Conservation (phyloP, 2,113 vertebrate species). For the Rhabdomys dilectus region DNA sequence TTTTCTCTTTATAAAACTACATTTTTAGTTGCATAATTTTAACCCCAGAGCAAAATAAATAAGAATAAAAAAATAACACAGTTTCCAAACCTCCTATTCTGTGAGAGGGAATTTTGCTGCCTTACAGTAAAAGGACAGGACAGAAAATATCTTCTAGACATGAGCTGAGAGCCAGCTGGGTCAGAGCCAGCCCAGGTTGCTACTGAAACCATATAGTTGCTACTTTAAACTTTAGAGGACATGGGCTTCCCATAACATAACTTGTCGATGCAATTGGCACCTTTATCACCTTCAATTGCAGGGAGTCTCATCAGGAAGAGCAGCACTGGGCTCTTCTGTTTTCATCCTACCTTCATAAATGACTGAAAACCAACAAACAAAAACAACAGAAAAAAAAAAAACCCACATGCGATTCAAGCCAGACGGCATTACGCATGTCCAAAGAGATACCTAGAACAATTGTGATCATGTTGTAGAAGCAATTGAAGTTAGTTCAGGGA, state of each 20-base stretch:
- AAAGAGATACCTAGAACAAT: constrained; percentile 6
- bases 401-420: too few species aligned
- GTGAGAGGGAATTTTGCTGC: not conserved
- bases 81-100: not conserved
- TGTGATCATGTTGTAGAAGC: not conserved
- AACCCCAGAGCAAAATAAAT: not conserved
- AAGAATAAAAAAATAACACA: not conserved
- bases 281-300: not conserved
- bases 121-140: not conserved
- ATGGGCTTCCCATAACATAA: not conserved
- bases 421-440: too few species aligned
- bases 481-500: not conserved
- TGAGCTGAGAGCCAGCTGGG: not conserved
- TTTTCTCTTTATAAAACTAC: not conserved
- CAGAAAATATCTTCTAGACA: too few species aligned
- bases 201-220: too few species aligned
- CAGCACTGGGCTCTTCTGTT: not conserved
- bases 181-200: not conserved
- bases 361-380: constrained; percentile 82
- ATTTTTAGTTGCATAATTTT: not conserved
- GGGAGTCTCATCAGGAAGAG: not conserved
- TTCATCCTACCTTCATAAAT: not conserved
- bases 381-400: too few species aligned
- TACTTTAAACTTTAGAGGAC: not conserved
- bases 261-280: too few species aligned